Percentiles rank a stretch among this genome's conserved stretches.
These are phyloP conservation scores for Labroides dimidiatus DNA, from an alignment of 2,797 vertebrate genomes.

Conservation along the genomic window DNA sequence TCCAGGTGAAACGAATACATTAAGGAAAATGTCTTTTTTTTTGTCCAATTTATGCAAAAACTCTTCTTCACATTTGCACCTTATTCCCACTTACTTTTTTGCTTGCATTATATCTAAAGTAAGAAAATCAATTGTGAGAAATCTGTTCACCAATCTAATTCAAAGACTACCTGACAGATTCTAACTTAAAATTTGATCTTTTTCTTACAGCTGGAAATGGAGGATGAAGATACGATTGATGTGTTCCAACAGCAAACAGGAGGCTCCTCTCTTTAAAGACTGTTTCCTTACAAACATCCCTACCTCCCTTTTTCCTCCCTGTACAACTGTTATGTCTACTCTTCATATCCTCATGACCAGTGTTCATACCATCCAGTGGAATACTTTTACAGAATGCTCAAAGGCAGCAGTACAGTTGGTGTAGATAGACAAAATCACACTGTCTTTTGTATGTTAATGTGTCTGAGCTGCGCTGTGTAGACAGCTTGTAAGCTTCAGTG, in stretches of 20 bases:
- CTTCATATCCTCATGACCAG: slow-evolving; percentile 65
- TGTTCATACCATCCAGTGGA: slow-evolving; percentile 71
- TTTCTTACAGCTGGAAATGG: slow-evolving; percentile 92
- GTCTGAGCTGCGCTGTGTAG: slow-evolving; percentile 46
- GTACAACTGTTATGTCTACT: slow-evolving; percentile 50
- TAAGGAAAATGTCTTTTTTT: too few relatives aligned
- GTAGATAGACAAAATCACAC: slow-evolving; percentile 43
- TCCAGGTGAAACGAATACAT: background rate
- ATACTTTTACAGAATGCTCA: slow-evolving; percentile 55
- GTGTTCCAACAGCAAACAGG: slow-evolving; percentile 97
- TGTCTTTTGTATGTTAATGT: slow-evolving; percentile 49
- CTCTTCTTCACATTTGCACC: too few relatives aligned
- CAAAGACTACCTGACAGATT: background rate
- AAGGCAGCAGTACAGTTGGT: slow-evolving; percentile 51
- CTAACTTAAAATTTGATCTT: slow-evolving; percentile 10
- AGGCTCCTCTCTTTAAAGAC: slow-evolving; percentile 81
- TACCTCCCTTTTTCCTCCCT: slow-evolving; percentile 68
- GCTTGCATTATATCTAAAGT: background rate
- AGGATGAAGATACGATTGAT: slow-evolving; percentile 93
- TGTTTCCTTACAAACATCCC: slow-evolving; percentile 66
- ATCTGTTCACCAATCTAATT: background rate
- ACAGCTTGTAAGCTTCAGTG: slow-evolving; percentile 54
- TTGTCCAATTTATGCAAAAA: too few relatives aligned
- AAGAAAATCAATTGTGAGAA: background rate
- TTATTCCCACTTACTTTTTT: too few relatives aligned